phyloP scores from a whole-genome alignment of 2,888 invertebrate species.

The Pristionchus fissidentatus region DNA sequence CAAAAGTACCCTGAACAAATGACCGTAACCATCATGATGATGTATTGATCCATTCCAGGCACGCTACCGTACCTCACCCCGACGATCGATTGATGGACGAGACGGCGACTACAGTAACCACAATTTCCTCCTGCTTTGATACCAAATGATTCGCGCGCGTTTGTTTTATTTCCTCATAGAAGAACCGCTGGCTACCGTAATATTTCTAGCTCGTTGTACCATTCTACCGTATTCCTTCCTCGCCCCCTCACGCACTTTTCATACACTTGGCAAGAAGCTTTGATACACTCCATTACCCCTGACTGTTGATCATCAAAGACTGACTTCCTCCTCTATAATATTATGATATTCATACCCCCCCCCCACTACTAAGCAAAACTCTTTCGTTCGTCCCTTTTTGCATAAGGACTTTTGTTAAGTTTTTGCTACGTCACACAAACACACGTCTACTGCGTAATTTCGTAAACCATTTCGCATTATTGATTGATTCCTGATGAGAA shows the following conservation, averaged over 20 bases:
- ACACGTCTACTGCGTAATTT: conserved; percentile 15
- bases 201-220: background rate
- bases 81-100: background rate
- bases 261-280: conserved; percentile 34
- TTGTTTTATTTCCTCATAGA: background rate
- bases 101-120: background rate
- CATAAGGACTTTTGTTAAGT: conserved; percentile 23
- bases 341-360: too few relatives aligned
- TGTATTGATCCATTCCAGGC: conserved; percentile 15
- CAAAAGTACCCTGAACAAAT: too few relatives aligned
- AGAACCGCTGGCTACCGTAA: conserved; percentile 30
- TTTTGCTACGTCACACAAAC: conserved; percentile 16
- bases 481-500: conserved; percentile 1
- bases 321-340: conserved; percentile 5
- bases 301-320: conserved; percentile 32
- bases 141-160: conserved; percentile 38
- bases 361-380: background rate
- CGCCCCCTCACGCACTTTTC: background rate
- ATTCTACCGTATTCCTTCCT: background rate
- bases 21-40: background rate
- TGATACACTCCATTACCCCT: conserved; percentile 40
- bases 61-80: conserved; percentile 36
- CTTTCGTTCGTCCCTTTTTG: background rate
- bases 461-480: conserved; percentile 19
- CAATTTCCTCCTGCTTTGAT: background rate